A percentile compares a stretch with the other conserved stretches of the same genome.
Evolutionary conservation across 2,888 invertebrate genomes (phyloP).

Genomic region (Acleris literana): DNA sequence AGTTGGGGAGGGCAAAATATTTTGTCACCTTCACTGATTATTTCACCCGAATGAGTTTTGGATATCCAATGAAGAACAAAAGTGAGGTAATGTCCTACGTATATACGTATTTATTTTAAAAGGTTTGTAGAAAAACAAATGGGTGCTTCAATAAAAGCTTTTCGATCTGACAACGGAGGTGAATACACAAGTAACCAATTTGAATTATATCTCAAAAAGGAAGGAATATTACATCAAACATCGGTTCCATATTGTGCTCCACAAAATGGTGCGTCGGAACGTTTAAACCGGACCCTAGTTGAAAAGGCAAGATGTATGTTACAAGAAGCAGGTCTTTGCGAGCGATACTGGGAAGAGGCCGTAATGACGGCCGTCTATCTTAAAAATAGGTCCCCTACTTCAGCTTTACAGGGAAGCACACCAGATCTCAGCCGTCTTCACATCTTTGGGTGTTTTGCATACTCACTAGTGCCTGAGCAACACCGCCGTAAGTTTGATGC

Average conservation of each 20-base stretch:
- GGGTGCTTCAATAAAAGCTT: no score
- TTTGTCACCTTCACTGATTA: constrained; percentile 32
- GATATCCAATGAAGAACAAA: constrained; percentile 27
- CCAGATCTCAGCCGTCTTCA: not conserved
- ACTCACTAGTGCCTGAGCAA: not conserved
- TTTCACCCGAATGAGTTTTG: constrained; percentile 28
- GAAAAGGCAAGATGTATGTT: not conserved
- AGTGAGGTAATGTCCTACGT: constrained; percentile 22
- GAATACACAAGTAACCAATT: no score
- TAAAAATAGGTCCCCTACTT: not conserved
- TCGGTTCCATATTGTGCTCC: no score
- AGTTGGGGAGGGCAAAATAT: constrained; percentile 28
- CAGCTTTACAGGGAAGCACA: not conserved
- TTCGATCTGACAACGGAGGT: no score
- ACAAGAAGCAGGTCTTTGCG: not conserved
- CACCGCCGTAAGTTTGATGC: not conserved
- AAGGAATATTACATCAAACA: no score
- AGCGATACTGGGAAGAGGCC: constrained; percentile 1
- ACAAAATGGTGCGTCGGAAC: not conserved
- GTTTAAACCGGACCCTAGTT: not conserved
- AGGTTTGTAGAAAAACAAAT: constrained; percentile 38
- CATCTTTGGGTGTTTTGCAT: constrained; percentile 1
- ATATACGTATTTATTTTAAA: no score
- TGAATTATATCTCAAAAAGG: no score
- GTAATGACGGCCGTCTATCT: not conserved